These are phyloP conservation scores for Synergus laeviventris DNA, from an alignment of 2,888 invertebrate species.

Conservation along the genomic window DNA sequence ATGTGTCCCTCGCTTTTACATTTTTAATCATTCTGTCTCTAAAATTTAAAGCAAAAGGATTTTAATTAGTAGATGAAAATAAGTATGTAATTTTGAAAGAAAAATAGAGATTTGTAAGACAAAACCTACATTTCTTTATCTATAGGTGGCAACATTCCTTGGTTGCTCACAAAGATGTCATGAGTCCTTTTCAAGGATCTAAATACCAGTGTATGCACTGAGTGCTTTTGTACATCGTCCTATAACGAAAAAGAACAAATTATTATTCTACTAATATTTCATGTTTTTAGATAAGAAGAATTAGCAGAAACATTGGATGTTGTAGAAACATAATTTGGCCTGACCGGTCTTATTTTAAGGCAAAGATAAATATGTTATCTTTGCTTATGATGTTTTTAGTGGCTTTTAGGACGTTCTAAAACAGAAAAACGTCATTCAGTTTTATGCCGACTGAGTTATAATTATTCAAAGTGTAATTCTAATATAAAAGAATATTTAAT, in stretches of 20 bases:
- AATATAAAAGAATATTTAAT: too few species aligned
- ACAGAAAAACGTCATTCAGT: too few species aligned
- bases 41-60: conserved; percentile 58
- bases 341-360: too few species aligned
- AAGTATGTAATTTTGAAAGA: background rate
- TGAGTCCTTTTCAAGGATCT: conserved; percentile 97
- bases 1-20: conserved; percentile 90
- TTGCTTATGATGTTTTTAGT: too few species aligned
- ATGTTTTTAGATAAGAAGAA: background rate
- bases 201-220: conserved; percentile 97
- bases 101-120: conserved; percentile 5
- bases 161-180: conserved; percentile 97
- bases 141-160: conserved; percentile 88
- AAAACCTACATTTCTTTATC: conserved; percentile 88
- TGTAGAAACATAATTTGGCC: too few species aligned
- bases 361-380: too few species aligned
- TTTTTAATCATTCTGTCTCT: conserved; percentile 86
- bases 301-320: background rate
- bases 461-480: too few species aligned
- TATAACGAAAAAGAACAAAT: conserved; percentile 28
- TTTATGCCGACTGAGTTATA: too few species aligned
- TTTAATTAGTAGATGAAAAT: background rate
- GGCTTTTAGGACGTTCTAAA: too few species aligned
- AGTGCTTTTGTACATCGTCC: conserved; percentile 91
- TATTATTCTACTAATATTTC: background rate